Percentiles rank a stretch among this genome's conserved stretches.
Evolutionary conservation across 2,797 vertebrate genomes (phyloP).

Genomic region (Anguilla pacifica): DNA sequence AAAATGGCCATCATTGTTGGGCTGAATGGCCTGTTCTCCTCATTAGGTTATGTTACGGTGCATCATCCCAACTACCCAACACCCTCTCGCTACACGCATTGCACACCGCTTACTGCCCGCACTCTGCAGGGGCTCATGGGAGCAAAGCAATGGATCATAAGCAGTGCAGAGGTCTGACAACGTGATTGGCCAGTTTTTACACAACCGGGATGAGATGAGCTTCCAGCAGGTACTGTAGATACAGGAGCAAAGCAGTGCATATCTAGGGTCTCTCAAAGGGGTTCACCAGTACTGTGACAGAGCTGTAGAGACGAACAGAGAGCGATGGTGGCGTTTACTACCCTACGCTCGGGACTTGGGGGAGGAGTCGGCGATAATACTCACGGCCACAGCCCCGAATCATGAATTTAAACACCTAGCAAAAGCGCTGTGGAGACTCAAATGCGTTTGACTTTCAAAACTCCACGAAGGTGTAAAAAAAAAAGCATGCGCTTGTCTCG

Average conservation of each 20-base stretch:
- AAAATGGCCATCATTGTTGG: no score
- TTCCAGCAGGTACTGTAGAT: not conserved
- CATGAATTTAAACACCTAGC: not conserved
- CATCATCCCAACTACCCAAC: not conserved
- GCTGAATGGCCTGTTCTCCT: no score
- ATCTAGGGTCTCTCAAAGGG: not conserved
- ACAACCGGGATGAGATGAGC: not conserved
- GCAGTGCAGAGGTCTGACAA: not conserved
- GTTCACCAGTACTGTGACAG: not conserved
- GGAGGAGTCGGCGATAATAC: not conserved
- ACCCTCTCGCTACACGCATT: not conserved
- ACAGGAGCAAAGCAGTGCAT: not conserved
- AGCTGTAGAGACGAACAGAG: not conserved
- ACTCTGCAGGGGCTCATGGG: not conserved
- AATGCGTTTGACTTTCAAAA: not conserved
- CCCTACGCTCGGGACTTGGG: not conserved
- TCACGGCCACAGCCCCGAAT: not conserved
- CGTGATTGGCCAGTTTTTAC: not conserved
- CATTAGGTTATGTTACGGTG: no score
- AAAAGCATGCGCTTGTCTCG: not conserved
- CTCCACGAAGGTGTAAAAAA: not conserved
- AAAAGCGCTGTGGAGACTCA: not conserved
- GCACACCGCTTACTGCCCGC: not conserved
- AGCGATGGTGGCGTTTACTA: not conserved
- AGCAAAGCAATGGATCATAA: not conserved